phyloP scores from a whole-genome alignment of 1,140 invertebrate genomes.

The Oryctes rhinoceros region DNA sequence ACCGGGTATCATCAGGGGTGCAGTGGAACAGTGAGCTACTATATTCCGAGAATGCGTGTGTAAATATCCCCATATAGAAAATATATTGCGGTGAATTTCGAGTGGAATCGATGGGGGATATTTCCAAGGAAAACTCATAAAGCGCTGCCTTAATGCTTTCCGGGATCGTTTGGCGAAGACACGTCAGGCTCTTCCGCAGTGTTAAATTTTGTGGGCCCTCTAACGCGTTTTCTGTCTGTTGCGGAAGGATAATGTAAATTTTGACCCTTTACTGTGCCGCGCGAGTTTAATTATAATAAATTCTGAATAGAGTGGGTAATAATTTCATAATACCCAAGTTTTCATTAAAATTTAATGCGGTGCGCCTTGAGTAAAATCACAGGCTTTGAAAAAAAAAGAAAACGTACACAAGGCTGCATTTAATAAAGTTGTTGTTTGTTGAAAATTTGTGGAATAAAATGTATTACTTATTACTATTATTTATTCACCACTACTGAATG shows the following conservation, averaged over 20 bases:
- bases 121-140: slow-evolving; percentile 34
- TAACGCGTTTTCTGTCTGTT: slow-evolving; percentile 14
- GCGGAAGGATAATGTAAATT: slow-evolving; percentile 20
- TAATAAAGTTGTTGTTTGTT: too few species aligned
- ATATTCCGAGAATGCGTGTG: slow-evolving; percentile 27
- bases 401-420: too few species aligned
- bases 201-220: slow-evolving; percentile 28
- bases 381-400: not conserved
- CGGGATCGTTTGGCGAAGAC: slow-evolving; percentile 8
- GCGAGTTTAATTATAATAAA: slow-evolving; percentile 16
- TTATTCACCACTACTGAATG: too few species aligned
- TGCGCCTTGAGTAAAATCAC: slow-evolving; percentile 17
- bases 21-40: slow-evolving; percentile 26
- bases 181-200: slow-evolving; percentile 1
- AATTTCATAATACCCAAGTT: slow-evolving; percentile 12
- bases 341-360: slow-evolving; percentile 41
- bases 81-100: slow-evolving; percentile 32
- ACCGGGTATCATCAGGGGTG: slow-evolving; percentile 23
- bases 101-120: slow-evolving; percentile 30
- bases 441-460: too few species aligned
- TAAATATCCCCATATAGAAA: slow-evolving; percentile 26
- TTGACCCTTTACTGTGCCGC: not conserved
- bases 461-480: too few species aligned
- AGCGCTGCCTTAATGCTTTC: slow-evolving; percentile 25
- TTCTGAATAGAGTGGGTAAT: not conserved